Percentiles rank a stretch among this genome's conserved stretches.
These are phyloP conservation scores for Trinorchestia longiramus DNA, from an alignment of 1,140 invertebrate genomes.

Conservation along the genomic window DNA sequence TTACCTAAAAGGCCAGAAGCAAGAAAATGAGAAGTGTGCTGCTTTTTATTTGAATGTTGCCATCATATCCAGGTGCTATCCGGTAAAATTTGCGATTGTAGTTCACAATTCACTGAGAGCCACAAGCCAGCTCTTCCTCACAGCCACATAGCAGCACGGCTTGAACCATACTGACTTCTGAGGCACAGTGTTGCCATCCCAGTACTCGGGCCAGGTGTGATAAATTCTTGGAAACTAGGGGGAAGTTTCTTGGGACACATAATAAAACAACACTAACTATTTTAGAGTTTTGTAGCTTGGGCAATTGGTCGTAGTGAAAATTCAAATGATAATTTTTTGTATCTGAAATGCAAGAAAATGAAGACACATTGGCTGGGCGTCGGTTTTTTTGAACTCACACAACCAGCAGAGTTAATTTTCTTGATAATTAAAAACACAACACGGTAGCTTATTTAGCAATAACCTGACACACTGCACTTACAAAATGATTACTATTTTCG, in stretches of 20 bases:
- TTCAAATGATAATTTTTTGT: not conserved
- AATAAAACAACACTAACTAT: not conserved
- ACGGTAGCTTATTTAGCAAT: not conserved
- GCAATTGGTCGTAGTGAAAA: not conserved
- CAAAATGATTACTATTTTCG: too few relatives aligned
- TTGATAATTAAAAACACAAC: not conserved
- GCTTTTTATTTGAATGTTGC: not conserved
- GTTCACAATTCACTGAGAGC: not conserved
- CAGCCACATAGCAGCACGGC: not conserved
- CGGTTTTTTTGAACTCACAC: not conserved
- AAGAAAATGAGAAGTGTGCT: not conserved
- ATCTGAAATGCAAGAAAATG: not conserved
- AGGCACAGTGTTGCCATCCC: not conserved
- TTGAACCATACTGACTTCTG: not conserved
- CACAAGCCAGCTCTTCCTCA: not conserved
- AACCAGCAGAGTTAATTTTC: not conserved
- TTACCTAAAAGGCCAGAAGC: not conserved
- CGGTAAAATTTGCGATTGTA: not conserved
- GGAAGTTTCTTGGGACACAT: not conserved
- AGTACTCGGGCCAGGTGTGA: not conserved
- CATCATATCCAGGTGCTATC: not conserved
- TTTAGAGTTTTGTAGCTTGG: not conserved
- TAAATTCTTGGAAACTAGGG: not conserved
- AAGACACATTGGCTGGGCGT: not conserved
- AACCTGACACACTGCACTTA: too few relatives aligned